Conservation (phyloP, 1,140 invertebrate species). For the Frieseomelitta varia region DNA sequence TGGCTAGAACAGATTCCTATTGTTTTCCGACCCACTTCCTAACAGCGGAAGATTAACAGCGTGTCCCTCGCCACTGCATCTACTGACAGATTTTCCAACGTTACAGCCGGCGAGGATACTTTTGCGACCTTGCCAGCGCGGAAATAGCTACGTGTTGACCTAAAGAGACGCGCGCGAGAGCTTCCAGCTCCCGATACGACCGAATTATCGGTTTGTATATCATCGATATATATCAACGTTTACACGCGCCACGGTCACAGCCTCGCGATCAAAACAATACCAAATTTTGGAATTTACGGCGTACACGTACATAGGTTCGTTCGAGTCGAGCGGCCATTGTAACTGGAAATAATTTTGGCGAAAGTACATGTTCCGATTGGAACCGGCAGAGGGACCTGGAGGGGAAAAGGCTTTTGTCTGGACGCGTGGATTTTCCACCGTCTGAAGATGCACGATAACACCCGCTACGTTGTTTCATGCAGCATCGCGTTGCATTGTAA, state of each 20-base stretch:
- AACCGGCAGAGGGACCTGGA: background rate
- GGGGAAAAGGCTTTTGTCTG: conserved; percentile 9
- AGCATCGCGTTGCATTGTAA: conserved; percentile 4
- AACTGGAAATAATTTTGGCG: background rate
- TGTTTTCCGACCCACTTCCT: conserved; percentile 72
- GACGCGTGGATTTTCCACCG: conserved; percentile 22
- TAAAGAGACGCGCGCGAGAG: background rate
- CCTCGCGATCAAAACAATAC: too few relatives aligned
- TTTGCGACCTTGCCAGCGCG: conserved; percentile 21
- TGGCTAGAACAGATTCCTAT: conserved; percentile 61
- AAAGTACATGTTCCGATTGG: background rate
- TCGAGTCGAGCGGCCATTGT: background rate
- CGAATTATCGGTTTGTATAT: background rate
- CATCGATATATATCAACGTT: background rate
- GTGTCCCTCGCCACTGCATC: conserved; percentile 45
- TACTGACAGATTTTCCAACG: conserved; percentile 61
- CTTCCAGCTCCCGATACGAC: background rate
- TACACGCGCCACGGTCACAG: background rate
- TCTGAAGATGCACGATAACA: conserved; percentile 2
- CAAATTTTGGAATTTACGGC: background rate
- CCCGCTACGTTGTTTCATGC: conserved; percentile 5
- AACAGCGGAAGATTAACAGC: conserved; percentile 67
- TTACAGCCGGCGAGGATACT: conserved; percentile 42
- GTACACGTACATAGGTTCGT: too few relatives aligned
- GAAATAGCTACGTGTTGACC: conserved; percentile 14